phyloP scores from a whole-genome alignment of 1,140 invertebrate genomes.

The Hylaeus anthracinus region DNA sequence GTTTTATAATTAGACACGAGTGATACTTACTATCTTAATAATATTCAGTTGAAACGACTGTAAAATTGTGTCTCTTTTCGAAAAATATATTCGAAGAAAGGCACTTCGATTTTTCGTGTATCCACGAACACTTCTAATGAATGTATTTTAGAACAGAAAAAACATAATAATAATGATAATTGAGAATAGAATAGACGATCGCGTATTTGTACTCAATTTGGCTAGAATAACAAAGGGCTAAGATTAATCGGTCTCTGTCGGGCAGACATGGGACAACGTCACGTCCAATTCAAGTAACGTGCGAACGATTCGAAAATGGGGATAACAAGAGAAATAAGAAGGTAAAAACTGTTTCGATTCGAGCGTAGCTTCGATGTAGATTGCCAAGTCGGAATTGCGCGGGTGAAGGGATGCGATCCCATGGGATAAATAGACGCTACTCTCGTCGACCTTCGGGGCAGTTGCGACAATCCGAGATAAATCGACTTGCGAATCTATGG shows the following conservation, averaged over 20 bases:
- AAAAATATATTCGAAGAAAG: no score
- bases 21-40: no score
- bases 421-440: constrained; percentile 56
- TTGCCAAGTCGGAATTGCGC: constrained; percentile 55
- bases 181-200: background rate
- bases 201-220: no score
- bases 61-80: no score
- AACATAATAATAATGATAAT: no score
- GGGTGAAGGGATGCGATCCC: constrained; percentile 44
- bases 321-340: background rate
- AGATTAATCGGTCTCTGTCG: background rate
- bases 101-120: no score
- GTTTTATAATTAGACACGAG: no score
- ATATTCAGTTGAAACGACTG: no score
- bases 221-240: background rate
- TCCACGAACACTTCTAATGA: no score
- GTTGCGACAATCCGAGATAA: constrained; percentile 49
- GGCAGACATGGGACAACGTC: background rate
- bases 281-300: background rate
- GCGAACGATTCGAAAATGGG: background rate
- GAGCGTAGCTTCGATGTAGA: constrained; percentile 45
- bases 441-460: constrained; percentile 38
- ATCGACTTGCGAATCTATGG: constrained; percentile 29
- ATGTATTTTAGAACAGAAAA: no score
- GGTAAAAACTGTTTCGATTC: constrained; percentile 37